Evolutionary conservation across 2,888 invertebrate genomes (phyloP).

Genomic region (Odontothrips loti): DNA sequence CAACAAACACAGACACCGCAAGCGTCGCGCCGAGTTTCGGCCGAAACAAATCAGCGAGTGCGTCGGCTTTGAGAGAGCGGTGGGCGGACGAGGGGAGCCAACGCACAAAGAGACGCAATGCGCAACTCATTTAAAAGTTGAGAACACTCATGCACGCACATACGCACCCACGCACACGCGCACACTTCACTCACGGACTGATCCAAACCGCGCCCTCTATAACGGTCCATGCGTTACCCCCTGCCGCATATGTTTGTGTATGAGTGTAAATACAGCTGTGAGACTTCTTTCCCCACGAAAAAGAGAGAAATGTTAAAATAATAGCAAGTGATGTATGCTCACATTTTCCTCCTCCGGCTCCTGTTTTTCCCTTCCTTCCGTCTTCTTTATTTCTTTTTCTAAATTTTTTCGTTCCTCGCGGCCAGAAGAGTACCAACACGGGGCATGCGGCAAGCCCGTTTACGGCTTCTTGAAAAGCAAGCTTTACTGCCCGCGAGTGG

Average conservation of each 20-base stretch:
- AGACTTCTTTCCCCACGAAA: no score
- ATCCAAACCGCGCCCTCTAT: no score
- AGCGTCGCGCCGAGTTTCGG: neutral
- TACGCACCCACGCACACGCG: neutral
- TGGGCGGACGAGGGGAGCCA: neutral
- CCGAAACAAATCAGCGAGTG: neutral
- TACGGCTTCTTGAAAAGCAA: slow-evolving; percentile 15
- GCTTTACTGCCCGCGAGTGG: slow-evolving; percentile 9
- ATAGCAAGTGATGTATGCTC: no score
- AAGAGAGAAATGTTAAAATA: no score
- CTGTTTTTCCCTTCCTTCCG: no score
- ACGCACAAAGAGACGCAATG: neutral
- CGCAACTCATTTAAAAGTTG: neutral
- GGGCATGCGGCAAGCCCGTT: neutral
- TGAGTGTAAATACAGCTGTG: no score
- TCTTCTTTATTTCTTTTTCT: neutral
- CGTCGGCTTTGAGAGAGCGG: neutral
- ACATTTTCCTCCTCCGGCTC: no score
- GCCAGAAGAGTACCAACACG: neutral
- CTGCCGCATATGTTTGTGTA: no score
- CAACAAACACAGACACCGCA: neutral
- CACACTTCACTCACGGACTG: neutral
- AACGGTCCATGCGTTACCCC: no score
- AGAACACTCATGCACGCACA: neutral
- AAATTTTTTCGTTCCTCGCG: neutral